A percentile compares a stretch with the other conserved stretches of the same genome.
phyloP scores from a whole-genome alignment of 2,797 vertebrate species.

The Megalops cyprinoides region DNA sequence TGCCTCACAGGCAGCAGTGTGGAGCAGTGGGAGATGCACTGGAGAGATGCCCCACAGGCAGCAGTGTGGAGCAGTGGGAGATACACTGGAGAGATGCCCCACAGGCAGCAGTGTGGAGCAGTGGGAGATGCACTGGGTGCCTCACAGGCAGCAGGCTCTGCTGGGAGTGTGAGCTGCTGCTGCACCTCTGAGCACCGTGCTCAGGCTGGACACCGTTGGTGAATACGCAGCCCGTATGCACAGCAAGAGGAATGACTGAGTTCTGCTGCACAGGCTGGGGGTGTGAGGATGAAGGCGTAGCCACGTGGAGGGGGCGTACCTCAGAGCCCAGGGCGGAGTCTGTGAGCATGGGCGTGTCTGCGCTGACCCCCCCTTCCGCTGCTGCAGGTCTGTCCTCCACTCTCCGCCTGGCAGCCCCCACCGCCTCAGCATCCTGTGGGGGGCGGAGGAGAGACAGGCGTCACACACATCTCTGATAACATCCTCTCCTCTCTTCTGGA shows the following conservation, averaged over 20 bases:
- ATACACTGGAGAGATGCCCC: no score
- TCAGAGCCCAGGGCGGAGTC: constrained; percentile 70
- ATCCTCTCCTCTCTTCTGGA: no score
- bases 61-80: no score
- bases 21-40: no score
- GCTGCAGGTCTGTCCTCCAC: constrained; percentile 35
- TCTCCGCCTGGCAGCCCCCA: constrained; percentile 43
- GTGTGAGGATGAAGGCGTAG: background rate
- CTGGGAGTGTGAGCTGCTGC: background rate
- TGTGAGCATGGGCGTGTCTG: background rate
- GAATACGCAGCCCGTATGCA: background rate
- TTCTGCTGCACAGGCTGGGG: no score
- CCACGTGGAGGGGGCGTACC: constrained; percentile 47
- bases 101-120: no score
- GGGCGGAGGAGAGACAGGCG: background rate
- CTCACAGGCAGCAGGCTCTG: no score
- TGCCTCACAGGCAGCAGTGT: no score
- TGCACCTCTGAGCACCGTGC: background rate
- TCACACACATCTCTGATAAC: no score
- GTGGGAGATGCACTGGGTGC: no score
- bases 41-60: no score
- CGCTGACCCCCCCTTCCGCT: constrained; percentile 33
- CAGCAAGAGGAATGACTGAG: background rate
- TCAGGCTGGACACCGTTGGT: background rate
- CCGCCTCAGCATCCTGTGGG: constrained; percentile 15